phyloP scores from a whole-genome alignment of 2,888 invertebrate genomes.

The Lithophane socia region DNA sequence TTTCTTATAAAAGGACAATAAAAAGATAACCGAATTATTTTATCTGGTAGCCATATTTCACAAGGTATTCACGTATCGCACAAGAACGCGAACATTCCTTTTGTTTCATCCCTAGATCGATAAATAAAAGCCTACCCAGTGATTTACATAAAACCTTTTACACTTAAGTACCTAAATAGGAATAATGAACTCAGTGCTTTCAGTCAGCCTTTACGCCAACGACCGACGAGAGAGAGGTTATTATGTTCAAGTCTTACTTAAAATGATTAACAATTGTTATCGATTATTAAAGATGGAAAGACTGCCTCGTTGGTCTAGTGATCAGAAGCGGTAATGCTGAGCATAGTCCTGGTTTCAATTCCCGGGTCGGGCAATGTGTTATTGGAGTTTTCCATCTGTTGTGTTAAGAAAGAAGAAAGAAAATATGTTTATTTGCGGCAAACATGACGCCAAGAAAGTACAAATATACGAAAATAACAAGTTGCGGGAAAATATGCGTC shows the following conservation, averaged over 20 bases:
- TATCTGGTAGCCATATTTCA: not conserved
- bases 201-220: not conserved
- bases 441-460: too few species aligned
- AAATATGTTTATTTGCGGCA: too few species aligned
- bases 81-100: not conserved
- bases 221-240: not conserved
- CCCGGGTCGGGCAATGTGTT: not conserved
- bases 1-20: constrained; percentile 3
- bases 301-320: not conserved
- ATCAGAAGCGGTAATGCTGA: too few species aligned
- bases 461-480: too few species aligned
- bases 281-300: not conserved
- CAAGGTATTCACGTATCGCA: not conserved
- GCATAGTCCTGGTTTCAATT: too few species aligned
- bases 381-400: too few species aligned
- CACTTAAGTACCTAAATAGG: constrained; percentile 24
- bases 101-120: constrained; percentile 20
- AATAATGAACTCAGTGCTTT: constrained; percentile 40
- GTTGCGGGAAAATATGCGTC: too few species aligned
- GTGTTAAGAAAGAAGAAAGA: too few species aligned
- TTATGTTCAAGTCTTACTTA: too few species aligned
- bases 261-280: not conserved
- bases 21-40: not conserved
- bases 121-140: constrained; percentile 34
- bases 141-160: constrained; percentile 46